phyloP scores from a whole-genome alignment of 2,797 vertebrate species.

The Arvicola amphibius region DNA sequence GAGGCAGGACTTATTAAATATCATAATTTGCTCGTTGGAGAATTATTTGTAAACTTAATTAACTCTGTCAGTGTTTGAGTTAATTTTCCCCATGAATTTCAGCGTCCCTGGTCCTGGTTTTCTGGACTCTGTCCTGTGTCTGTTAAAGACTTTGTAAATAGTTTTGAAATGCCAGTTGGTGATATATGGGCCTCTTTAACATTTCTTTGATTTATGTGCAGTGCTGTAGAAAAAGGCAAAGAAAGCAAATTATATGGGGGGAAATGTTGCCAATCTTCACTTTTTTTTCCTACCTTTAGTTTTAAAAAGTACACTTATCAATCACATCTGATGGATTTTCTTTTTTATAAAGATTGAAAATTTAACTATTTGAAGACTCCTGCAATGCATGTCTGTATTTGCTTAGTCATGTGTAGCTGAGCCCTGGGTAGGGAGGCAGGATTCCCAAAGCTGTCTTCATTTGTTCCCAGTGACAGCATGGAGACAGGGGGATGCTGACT shows the following conservation, averaged over 20 bases:
- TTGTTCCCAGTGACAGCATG: fast-evolving
- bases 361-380: slow-evolving; percentile 85
- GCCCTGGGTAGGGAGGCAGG: not conserved
- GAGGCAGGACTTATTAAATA: slow-evolving; percentile 87
- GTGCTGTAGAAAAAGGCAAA: slow-evolving; percentile 89
- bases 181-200: slow-evolving; percentile 90
- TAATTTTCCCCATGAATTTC: slow-evolving; percentile 79
- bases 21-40: slow-evolving; percentile 78
- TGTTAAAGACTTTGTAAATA: slow-evolving; percentile 88
- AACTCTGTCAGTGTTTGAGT: slow-evolving; percentile 83
- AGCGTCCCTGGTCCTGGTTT: slow-evolving; percentile 77
- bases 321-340: slow-evolving; percentile 87
- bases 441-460: not conserved
- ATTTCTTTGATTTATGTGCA: slow-evolving; percentile 91
- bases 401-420: not conserved
- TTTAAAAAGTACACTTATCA: slow-evolving; percentile 88
- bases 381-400: not conserved
- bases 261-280: slow-evolving; percentile 87
- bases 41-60: slow-evolving; percentile 89
- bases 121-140: slow-evolving; percentile 81
- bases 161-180: slow-evolving; percentile 88
- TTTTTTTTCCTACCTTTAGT: slow-evolving; percentile 85
- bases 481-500: no score
- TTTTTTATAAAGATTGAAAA: slow-evolving; percentile 81
- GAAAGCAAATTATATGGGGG: slow-evolving; percentile 90